phyloP scores from a whole-genome alignment of 2,113 vertebrate species.

The Microcebus lehilahytsara region DNA sequence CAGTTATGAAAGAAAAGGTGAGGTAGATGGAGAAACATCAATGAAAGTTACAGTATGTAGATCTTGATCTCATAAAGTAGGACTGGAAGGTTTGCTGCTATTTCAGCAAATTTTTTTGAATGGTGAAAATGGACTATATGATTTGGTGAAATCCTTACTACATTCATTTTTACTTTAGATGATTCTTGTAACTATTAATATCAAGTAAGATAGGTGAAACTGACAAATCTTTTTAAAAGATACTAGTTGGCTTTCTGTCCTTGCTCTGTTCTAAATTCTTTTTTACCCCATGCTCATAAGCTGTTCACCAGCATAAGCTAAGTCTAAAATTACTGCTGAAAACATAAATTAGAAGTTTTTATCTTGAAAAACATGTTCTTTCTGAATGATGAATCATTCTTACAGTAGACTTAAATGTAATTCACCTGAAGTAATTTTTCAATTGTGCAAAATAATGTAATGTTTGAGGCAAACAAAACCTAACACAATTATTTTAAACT shows the following conservation, averaged over 20 bases:
- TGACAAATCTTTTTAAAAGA: neutral
- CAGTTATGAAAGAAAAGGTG: constrained; percentile 71
- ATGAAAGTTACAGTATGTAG: constrained; percentile 46
- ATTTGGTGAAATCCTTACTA: neutral
- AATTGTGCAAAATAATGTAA: neutral
- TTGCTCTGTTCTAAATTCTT: neutral
- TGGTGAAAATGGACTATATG: neutral
- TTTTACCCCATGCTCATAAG: neutral
- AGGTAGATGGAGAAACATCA: constrained; percentile 94
- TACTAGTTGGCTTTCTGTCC: neutral
- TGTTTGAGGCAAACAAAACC: neutral
- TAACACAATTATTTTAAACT: neutral
- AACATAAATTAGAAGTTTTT: neutral
- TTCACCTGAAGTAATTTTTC: neutral
- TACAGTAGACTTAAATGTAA: neutral
- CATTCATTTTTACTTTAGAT: neutral
- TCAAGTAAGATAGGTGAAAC: neutral
- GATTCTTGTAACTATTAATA: neutral
- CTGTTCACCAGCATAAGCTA: neutral
- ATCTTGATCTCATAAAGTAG: neutral
- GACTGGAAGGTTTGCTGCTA: neutral
- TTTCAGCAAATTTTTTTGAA: neutral
- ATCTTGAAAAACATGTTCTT: neutral
- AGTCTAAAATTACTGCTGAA: neutral
- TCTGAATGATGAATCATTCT: neutral